A percentile compares a stretch with the other conserved stretches of the same genome.
Conservation (phyloP, 30 jellyfish, hydroid and myxozoan genomes). For the Aurelia aurita region DNA sequence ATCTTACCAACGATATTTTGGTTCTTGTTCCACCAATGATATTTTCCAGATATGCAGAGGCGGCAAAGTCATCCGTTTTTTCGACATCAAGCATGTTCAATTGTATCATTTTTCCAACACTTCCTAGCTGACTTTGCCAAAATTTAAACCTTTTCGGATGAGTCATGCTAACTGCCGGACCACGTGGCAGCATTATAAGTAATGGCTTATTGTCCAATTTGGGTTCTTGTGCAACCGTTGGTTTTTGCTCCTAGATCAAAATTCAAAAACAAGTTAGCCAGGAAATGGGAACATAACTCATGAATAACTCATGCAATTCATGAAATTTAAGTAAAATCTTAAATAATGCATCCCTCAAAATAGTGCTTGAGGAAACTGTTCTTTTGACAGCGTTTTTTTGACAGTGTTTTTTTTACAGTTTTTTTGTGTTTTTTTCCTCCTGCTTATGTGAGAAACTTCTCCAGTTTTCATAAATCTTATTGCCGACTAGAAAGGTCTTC, state of each 20-base stretch:
- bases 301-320: no score
- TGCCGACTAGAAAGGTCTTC: no score
- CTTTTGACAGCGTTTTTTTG: no score
- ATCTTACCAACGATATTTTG: conserved; percentile 78
- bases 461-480: no score
- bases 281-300: no score
- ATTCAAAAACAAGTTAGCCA: neutral
- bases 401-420: no score
- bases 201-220: conserved; percentile 77
- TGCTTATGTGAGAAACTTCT: no score
- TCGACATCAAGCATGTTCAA: conserved; percentile 79
- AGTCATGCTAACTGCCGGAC: conserved; percentile 77
- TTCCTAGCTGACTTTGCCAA: conserved; percentile 87
- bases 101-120: conserved; percentile 68
- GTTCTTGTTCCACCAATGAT: conserved; percentile 85
- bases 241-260: conserved; percentile 38
- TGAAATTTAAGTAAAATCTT: no score
- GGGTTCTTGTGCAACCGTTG: conserved; percentile 8
- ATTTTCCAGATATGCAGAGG: conserved; percentile 80
- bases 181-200: conserved; percentile 87
- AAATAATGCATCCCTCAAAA: no score
- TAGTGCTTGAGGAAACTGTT: no score
- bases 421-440: no score
- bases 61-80: conserved; percentile 78
- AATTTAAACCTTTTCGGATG: conserved; percentile 80